Conservation (phyloP, 2,888 invertebrate species). For the Yponomeuta evonymella region DNA sequence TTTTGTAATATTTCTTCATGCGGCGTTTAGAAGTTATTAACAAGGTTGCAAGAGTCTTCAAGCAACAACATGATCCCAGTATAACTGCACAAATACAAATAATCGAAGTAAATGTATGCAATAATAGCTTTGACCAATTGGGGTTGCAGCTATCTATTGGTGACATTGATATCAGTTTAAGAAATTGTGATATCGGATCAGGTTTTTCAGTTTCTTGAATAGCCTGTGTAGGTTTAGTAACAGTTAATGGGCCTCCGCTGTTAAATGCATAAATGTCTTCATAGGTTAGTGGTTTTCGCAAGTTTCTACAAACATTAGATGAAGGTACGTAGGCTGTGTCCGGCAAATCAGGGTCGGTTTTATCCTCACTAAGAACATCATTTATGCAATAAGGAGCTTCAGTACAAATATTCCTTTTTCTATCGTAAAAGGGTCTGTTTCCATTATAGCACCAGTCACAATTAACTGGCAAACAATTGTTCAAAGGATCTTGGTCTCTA, state of each 20-base stretch:
- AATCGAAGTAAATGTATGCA: background rate
- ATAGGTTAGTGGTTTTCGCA: background rate
- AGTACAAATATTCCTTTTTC: constrained; percentile 4
- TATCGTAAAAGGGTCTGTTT: constrained; percentile 39
- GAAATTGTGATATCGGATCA: background rate
- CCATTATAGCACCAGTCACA: constrained; percentile 56
- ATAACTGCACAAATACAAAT: background rate
- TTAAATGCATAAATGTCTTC: background rate
- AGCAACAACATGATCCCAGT: background rate
- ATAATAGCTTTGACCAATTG: background rate
- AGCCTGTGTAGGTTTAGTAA: background rate
- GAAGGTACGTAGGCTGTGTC: background rate
- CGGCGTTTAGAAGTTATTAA: background rate
- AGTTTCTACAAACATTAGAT: background rate
- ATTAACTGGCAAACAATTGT: constrained; percentile 43
- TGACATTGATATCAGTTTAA: background rate
- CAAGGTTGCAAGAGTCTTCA: background rate
- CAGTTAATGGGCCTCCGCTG: background rate
- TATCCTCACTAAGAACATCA: background rate
- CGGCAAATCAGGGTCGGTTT: background rate
- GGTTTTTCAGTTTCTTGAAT: background rate
- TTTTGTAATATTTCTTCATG: background rate
- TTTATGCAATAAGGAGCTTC: background rate
- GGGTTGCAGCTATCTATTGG: background rate
- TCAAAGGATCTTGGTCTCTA: constrained; percentile 46